Evolutionary conservation across 2,797 vertebrate species (phyloP), one percentile per base, ranked within the genome.

Genomic region (Lepilemur ruficaudatus): DNA sequence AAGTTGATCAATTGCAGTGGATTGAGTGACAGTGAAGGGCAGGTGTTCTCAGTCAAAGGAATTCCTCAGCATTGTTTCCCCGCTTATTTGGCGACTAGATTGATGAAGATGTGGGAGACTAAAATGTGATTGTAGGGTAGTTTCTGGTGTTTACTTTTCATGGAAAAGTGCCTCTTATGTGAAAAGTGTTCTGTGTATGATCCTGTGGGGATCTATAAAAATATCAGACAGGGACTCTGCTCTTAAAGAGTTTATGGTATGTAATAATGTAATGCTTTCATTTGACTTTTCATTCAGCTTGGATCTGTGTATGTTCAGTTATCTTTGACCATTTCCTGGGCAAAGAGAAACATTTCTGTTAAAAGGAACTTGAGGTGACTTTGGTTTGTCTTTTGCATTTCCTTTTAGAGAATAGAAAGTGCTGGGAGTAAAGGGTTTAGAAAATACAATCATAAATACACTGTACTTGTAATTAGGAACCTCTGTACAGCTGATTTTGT

Each of bases 261-360:
- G 55, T 57, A 23, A 57, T 57, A 57, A 59, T 88, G n/a, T 46
- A 65, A 57, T 76, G 5, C 65, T 78, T 94, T 81, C 69, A 38
- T 80, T 85, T 84, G 87, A 5, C 35, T 83, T 73, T 78, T 89
- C 93, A 28, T 95, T 95, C 65, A 76, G 2, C 38, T 89, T 93
- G 72, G 35, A 67, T 86, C 89, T 96, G 25, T 52, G n/a, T 57
- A 12, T 84, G 55, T 86, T 89, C 50, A 76, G 59, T 72, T 94
- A 73, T 86, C 35, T 82, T 95, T 61, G n/a, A 73, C 46, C 38
- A 78, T 92, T 95, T 96, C 69, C 75, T 73, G 41, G 55, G 30
- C 55, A 86, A 87, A 75, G 75, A 75, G 55, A 95, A 96, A 85
- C 67, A 78, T 76, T 95, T 94, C 43, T 91, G 9, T 72, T 91